Percentiles rank a stretch among this genome's conserved stretches.
phyloP scores from a whole-genome alignment of 2,888 invertebrate genomes.

The Eustalomyia histrio region DNA sequence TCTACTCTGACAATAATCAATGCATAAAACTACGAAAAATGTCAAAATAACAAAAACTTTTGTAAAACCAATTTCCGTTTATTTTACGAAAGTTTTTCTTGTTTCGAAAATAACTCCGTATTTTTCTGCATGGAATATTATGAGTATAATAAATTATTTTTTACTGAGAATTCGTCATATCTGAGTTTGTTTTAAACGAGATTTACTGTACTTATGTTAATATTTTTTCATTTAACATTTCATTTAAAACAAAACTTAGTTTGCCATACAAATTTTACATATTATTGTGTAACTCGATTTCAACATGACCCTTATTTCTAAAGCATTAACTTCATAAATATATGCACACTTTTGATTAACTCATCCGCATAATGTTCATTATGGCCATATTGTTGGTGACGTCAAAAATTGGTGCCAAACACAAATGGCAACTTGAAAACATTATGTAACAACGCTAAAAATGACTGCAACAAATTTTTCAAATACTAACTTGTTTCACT shows the following conservation, averaged over 20 bases:
- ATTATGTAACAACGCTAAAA: slow-evolving; percentile 38
- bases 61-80: too few relatives aligned
- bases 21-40: too few relatives aligned
- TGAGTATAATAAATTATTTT: too few relatives aligned
- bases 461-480: slow-evolving; percentile 61
- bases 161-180: too few relatives aligned
- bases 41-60: too few relatives aligned
- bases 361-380: slow-evolving; percentile 68
- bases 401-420: slow-evolving; percentile 35
- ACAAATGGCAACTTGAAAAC: slow-evolving; percentile 34
- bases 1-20: too few relatives aligned
- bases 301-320: slow-evolving; percentile 30
- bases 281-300: neutral
- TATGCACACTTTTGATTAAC: slow-evolving; percentile 61
- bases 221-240: too few relatives aligned
- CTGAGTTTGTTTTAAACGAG: too few relatives aligned
- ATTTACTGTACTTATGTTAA: too few relatives aligned
- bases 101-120: too few relatives aligned
- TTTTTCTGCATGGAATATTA: too few relatives aligned
- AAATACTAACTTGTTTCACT: slow-evolving; percentile 54
- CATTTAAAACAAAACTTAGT: neutral
- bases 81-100: too few relatives aligned
- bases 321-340: slow-evolving; percentile 52
- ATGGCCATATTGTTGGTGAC: slow-evolving; percentile 55
- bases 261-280: neutral